A percentile compares a stretch with the other conserved stretches of the same genome.
phyloP scores from a whole-genome alignment of 1,140 invertebrate genomes.

The Leptinotarsa defecta region DNA sequence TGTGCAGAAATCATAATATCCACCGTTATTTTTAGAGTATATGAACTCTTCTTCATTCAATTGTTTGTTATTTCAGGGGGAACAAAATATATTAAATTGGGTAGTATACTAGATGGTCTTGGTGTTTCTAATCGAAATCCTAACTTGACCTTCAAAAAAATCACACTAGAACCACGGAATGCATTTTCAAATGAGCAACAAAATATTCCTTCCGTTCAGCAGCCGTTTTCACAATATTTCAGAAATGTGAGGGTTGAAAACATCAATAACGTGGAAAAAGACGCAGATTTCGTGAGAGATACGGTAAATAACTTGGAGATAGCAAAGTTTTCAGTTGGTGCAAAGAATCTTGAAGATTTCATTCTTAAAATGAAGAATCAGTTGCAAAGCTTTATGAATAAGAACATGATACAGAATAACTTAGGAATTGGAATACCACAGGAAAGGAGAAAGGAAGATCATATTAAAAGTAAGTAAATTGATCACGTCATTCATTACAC shows the following conservation, averaged over 20 bases:
- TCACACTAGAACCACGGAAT: slow-evolving; percentile 26
- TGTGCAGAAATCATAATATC: no score
- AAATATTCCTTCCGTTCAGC: not conserved
- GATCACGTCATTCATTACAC: no score
- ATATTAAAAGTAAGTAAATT: no score
- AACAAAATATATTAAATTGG: slow-evolving; percentile 33
- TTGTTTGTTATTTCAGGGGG: slow-evolving; percentile 1
- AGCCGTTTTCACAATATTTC: not conserved
- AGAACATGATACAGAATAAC: not conserved
- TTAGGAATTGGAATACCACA: not conserved
- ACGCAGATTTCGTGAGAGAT: not conserved
- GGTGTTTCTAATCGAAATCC: slow-evolving; percentile 30
- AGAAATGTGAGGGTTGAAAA: slow-evolving; percentile 1
- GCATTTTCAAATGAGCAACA: not conserved
- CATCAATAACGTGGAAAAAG: not conserved
- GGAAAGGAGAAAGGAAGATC: no score
- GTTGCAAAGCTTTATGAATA: not conserved
- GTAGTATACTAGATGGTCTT: slow-evolving; percentile 35
- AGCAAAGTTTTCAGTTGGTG: slow-evolving; percentile 25
- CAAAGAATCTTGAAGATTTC: slow-evolving; percentile 34
- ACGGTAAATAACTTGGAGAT: slow-evolving; percentile 14
- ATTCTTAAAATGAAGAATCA: slow-evolving; percentile 26
- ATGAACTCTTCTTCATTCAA: no score
- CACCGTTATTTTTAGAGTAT: no score
- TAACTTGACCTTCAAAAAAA: slow-evolving; percentile 27